Conservation (phyloP, 2,797 vertebrate species). For the Varecia variegata region DNA sequence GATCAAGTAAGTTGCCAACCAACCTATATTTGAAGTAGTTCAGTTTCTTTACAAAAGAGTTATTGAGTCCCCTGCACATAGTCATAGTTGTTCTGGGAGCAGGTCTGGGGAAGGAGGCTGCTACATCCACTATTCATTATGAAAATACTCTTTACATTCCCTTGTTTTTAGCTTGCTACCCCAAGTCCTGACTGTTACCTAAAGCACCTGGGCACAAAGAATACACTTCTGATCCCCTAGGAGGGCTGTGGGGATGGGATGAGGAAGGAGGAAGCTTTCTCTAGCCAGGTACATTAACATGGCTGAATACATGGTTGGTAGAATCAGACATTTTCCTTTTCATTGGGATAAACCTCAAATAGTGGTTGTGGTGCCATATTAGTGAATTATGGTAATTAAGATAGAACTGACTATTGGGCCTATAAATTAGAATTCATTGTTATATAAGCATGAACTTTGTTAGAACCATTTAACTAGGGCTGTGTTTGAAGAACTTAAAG, state of each 20-base stretch:
- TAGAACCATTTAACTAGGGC: background rate
- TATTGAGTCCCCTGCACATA: background rate
- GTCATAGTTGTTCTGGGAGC: background rate
- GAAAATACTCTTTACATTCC: background rate
- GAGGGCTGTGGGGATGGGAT: background rate
- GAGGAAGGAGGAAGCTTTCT: background rate
- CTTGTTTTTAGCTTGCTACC: background rate
- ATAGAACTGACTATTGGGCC: background rate
- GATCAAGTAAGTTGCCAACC: background rate
- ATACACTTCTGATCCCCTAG: background rate
- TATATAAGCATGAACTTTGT: background rate
- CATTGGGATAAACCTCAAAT: background rate
- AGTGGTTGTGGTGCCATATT: background rate
- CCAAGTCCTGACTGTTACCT: background rate
- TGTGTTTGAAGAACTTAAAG: background rate
- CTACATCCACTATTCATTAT: background rate
- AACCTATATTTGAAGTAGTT: background rate
- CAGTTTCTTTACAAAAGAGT: background rate
- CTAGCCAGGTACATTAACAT: background rate
- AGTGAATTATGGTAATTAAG: background rate
- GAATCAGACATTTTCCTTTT: background rate
- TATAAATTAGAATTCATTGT: background rate
- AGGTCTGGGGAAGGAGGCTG: background rate
- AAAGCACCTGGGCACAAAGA: background rate
- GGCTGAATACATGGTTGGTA: background rate